Conservation (phyloP, 2,888 invertebrate species). For the Deilephila elpenor region DNA sequence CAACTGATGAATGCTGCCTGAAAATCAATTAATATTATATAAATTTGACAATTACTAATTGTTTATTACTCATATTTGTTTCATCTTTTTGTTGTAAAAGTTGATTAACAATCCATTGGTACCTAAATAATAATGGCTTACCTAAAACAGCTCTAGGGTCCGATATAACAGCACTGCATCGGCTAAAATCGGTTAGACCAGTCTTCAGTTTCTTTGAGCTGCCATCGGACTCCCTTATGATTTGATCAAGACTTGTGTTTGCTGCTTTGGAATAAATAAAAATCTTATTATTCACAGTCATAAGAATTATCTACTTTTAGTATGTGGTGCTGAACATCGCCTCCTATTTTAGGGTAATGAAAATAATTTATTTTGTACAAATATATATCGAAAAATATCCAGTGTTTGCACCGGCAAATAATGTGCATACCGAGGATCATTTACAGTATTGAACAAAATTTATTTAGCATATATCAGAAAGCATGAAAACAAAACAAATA, state of each 20-base stretch:
- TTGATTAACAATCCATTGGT: too few species aligned
- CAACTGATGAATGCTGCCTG: constrained; percentile 72
- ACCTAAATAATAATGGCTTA: constrained; percentile 39
- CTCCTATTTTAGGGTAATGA: too few species aligned
- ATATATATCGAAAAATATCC: too few species aligned
- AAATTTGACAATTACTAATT: background rate
- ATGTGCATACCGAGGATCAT: too few species aligned
- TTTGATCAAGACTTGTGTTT: constrained; percentile 71
- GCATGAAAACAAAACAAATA: too few species aligned
- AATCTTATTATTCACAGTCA: background rate
- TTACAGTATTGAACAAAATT: too few species aligned
- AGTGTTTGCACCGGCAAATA: too few species aligned
- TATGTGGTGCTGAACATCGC: background rate
- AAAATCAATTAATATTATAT: constrained; percentile 28
- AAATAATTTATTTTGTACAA: too few species aligned
- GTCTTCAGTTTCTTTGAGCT: constrained; percentile 69
- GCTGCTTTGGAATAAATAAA: constrained; percentile 45
- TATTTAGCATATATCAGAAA: too few species aligned
- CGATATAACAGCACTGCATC: constrained; percentile 67
- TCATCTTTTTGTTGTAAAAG: background rate
- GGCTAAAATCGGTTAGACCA: constrained; percentile 50
- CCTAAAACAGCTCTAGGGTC: constrained; percentile 72
- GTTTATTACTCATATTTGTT: background rate
- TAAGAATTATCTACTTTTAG: background rate
- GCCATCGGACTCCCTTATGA: constrained; percentile 68